These are phyloP conservation scores for Sesamia nonagrioides DNA, from an alignment of 1,140 invertebrate species.

Conservation along the genomic window DNA sequence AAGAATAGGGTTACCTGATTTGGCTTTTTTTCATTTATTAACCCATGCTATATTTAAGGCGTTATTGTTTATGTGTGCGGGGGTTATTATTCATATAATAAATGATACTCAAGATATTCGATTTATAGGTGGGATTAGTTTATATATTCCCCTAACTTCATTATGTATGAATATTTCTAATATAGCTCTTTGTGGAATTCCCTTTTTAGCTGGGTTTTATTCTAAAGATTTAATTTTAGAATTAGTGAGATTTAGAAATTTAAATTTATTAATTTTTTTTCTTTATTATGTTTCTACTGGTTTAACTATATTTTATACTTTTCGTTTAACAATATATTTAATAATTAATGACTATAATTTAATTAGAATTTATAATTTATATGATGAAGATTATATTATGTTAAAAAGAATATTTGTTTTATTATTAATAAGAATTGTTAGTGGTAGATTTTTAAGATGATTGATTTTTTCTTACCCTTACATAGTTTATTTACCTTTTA, in stretches of 20 bases:
- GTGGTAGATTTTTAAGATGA: conserved; percentile 79
- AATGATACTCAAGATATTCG: conserved; percentile 90
- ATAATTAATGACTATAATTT: too few species aligned
- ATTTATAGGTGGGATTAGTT: conserved; percentile 74
- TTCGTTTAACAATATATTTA: too few species aligned
- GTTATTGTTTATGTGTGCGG: conserved; percentile 58
- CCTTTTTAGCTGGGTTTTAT: conserved; percentile 34
- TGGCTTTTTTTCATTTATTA: conserved; percentile 87
- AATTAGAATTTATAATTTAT: too few species aligned
- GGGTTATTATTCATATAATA: conserved; percentile 89
- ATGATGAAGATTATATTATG: too few species aligned
- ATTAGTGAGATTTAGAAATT: conserved; percentile 79
- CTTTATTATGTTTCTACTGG: conserved; percentile 87
- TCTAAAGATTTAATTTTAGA: conserved; percentile 66
- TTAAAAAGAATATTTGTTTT: too few species aligned
- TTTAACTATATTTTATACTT: conserved; percentile 73
- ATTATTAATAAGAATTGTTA: conserved; percentile 78
- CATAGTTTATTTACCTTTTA: conserved; percentile 85
- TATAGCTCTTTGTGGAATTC: conserved; percentile 32
- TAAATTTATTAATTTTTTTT: conserved; percentile 75
- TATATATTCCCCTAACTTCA: conserved; percentile 60
- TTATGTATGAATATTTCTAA: conserved; percentile 48
- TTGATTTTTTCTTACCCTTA: conserved; percentile 82
- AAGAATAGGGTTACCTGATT: conserved; percentile 78
- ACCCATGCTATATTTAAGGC: conserved; percentile 64